A percentile compares a stretch with the other conserved stretches of the same genome.
phyloP scores from a whole-genome alignment of 1,140 invertebrate genomes.

The Doryteuthis pealeii region DNA sequence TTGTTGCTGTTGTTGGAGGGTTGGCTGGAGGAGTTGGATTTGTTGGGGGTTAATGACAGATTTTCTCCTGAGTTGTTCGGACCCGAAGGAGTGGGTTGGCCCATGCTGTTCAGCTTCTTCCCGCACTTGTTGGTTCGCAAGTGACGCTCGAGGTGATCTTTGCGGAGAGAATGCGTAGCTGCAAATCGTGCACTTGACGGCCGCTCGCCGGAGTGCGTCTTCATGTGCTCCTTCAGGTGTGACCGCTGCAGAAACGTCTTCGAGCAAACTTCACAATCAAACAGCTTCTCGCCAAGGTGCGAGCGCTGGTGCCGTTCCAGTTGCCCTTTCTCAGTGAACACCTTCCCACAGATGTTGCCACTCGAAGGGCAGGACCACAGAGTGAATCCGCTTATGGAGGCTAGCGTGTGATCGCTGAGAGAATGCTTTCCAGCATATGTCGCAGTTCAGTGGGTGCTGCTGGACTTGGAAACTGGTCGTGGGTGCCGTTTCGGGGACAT shows the following conservation, averaged over 20 bases:
- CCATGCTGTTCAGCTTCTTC: neutral
- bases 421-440: slow-evolving; percentile 18
- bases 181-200: slow-evolving; percentile 84
- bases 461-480: neutral
- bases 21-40: neutral
- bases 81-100: neutral
- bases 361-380: slow-evolving; percentile 14
- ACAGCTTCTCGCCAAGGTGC: slow-evolving; percentile 93
- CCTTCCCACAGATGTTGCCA: slow-evolving; percentile 38
- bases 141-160: slow-evolving; percentile 9
- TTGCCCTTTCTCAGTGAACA: slow-evolving; percentile 21
- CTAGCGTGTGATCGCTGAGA: neutral
- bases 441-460: slow-evolving; percentile 15
- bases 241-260: slow-evolving; percentile 12
- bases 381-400: neutral
- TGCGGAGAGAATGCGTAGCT: slow-evolving; percentile 67
- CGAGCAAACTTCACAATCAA: slow-evolving; percentile 84
- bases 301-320: slow-evolving; percentile 66
- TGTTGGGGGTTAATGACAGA: too few relatives aligned
- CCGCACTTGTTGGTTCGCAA: neutral
- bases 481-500: neutral
- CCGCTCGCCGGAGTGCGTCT: slow-evolving; percentile 79
- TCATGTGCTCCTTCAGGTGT: slow-evolving; percentile 70
- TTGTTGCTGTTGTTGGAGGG: too few relatives aligned
- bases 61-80: neutral